A percentile compares a stretch with the other conserved stretches of the same genome.
Evolutionary conservation across 2,797 vertebrate species (phyloP).

Genomic region (Antrozous pallidus): DNA sequence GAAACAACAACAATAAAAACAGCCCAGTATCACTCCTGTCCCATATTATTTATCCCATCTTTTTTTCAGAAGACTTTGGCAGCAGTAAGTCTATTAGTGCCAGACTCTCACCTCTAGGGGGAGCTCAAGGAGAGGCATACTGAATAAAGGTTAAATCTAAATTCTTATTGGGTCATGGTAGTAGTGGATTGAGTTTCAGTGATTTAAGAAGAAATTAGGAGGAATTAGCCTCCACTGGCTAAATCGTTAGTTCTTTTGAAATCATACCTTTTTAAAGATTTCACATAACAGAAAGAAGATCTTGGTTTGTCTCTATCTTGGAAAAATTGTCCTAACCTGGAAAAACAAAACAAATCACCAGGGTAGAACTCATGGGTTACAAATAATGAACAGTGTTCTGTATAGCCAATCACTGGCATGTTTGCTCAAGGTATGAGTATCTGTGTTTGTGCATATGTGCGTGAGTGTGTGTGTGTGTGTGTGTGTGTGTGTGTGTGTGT

Average conservation of each 20-base stretch:
- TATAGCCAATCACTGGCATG: not conserved
- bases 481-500: not conserved
- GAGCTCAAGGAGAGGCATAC: constrained; percentile 42
- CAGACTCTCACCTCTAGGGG: constrained; percentile 43
- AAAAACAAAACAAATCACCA: not conserved
- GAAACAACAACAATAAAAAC: not conserved
- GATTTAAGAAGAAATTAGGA: not conserved
- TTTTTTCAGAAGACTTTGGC: not conserved
- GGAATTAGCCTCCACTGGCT: not conserved
- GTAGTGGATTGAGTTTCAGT: not conserved
- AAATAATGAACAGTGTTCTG: not conserved
- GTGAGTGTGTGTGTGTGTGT: too few species aligned
- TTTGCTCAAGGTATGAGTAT: not conserved
- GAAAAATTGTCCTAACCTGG: not conserved
- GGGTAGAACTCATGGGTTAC: not conserved
- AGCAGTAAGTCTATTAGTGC: too few species aligned
- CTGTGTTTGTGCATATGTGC: not conserved
- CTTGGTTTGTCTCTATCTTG: not conserved
- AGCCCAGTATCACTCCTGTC: not conserved
- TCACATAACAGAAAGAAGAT: not conserved
- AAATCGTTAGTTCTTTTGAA: constrained; percentile 26
- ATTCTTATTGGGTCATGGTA: not conserved
- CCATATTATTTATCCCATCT: not conserved
- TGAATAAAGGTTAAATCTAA: not conserved
- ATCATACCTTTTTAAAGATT: not conserved